Percentiles rank a stretch among this genome's conserved stretches.
Evolutionary conservation across 1,140 invertebrate species (phyloP).

Genomic region (Ephestia elutella): DNA sequence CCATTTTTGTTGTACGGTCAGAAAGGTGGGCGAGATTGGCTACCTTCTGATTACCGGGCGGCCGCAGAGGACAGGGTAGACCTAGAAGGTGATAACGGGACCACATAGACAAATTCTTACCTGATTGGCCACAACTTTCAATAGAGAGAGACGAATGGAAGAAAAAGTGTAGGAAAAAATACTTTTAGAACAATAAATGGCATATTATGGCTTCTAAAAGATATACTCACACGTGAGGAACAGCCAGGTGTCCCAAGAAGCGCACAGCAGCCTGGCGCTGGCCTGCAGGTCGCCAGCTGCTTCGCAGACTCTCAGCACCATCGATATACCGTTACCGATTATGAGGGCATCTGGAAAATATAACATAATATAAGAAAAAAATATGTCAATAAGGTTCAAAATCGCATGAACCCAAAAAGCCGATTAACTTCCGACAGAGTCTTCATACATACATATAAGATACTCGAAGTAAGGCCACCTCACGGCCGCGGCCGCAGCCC

Average conservation of each 20-base stretch:
- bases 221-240: slow-evolving; percentile 79
- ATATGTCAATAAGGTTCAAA: background rate
- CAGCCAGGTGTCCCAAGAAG: slow-evolving; percentile 83
- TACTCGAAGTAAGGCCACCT: slow-evolving; percentile 83
- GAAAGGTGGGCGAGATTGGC: no score
- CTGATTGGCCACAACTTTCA: no score
- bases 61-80: no score
- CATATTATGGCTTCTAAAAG: background rate
- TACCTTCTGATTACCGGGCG: no score
- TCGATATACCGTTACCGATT: slow-evolving; percentile 80
- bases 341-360: slow-evolving; percentile 78
- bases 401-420: background rate
- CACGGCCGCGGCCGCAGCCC: slow-evolving; percentile 78
- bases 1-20: no score
- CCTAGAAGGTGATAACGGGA: no score
- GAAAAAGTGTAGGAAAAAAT: no score
- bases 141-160: no score
- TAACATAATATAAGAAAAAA: no score
- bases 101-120: no score
- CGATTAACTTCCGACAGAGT: background rate
- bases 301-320: slow-evolving; percentile 77
- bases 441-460: slow-evolving; percentile 32
- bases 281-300: slow-evolving; percentile 70
- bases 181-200: no score
- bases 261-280: slow-evolving; percentile 78